These are phyloP conservation scores for Girardinichthys multiradiatus DNA, from an alignment of 2,113 vertebrate genomes.

Conservation along the genomic window DNA sequence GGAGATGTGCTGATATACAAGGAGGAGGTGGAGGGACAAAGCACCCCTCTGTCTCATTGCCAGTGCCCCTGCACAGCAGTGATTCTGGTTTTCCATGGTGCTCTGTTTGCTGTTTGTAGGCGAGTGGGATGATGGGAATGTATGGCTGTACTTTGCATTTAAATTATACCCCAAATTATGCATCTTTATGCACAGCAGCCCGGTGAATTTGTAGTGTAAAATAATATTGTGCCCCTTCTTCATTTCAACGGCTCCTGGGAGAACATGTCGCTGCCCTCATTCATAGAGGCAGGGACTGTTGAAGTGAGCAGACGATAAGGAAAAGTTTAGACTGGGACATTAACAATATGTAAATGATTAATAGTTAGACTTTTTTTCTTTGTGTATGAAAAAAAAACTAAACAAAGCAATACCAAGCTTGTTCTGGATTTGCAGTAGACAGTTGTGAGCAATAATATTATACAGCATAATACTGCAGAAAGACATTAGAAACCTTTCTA, in stretches of 20 bases:
- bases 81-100: conserved; percentile 51
- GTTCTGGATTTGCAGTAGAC: not conserved
- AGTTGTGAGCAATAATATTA: no score
- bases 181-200: conserved; percentile 53
- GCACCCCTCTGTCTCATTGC: conserved; percentile 64
- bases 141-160: conserved; percentile 65
- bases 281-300: not conserved
- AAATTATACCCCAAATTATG: conserved; percentile 61
- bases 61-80: conserved; percentile 65
- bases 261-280: conserved; percentile 11
- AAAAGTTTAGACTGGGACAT: not conserved
- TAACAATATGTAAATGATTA: not conserved
- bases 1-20: conserved; percentile 59
- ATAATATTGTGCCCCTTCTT: conserved; percentile 38
- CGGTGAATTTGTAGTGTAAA: conserved; percentile 51
- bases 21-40: conserved; percentile 68
- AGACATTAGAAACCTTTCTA: not conserved
- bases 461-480: not conserved
- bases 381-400: not conserved
- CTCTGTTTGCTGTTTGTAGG: conserved; percentile 52
- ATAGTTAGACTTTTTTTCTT: not conserved
- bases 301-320: not conserved
- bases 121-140: not conserved
- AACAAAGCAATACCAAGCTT: not conserved
- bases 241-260: conserved; percentile 52